Evolutionary conservation across 1,140 invertebrate species (phyloP), one percentile per base, ranked within the genome.

Genomic region (Ostrea denselamellosa): DNA sequence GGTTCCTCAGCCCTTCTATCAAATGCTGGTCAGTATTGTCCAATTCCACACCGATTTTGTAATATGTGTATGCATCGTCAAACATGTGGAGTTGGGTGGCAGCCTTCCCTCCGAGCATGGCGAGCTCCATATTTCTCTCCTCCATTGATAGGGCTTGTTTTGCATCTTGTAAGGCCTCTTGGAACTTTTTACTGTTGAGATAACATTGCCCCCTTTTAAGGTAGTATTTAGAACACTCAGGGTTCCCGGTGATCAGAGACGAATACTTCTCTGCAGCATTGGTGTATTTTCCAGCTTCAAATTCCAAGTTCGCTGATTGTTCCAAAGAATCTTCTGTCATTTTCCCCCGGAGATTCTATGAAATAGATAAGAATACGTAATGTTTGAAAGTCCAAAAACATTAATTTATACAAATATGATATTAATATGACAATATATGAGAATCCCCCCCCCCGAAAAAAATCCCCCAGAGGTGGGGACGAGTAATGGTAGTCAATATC

Each of bases 11-110:
- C 34, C 90, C 91, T n/a, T 90, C 88, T 8, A 87, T 89, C 5
- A 92, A 87, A 8, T 86, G 83, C n/a, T 86, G 86, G 68, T 92
- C 89, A n/a, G 91, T 91, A 2, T 91, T 86, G 52, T 92, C 91
- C 9, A 89, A 2, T 22, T 87, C 82, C 9, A 89, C 52, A 17
- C 89, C 89, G n/a, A 86, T 71, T 54, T 85, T 87, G 58, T 85
- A 89, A n/a, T 87, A 86, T n/a, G 22, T 34, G 54, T 87, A 87
- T 0, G 89, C 86, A 14, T 87, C 89, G 22, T 89, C 65, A 17
- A 86, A 86, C 52, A 87, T 86, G 9, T 58, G 68, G 9, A 86
- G 85, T 71, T 87, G 85, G 51, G 85, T 87, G 53, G 86, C 84
- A n/a, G 86, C 84, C 44, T 71, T 19, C 2, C 86, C 89, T n/a